Evolutionary conservation across 1,140 invertebrate species (phyloP), one percentile per base, ranked within the genome.

Genomic region (Armadillidium nasatum): DNA sequence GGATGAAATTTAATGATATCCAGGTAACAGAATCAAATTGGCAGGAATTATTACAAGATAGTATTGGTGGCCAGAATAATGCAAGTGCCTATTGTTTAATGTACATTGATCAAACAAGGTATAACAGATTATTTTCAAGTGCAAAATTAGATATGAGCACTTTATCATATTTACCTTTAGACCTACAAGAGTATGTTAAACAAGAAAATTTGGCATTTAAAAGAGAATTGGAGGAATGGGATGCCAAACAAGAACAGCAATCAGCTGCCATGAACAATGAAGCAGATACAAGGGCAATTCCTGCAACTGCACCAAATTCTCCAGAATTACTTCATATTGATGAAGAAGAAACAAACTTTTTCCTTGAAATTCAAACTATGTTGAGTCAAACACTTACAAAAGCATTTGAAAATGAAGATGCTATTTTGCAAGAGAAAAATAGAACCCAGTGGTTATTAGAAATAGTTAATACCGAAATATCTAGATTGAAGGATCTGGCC

Each of bases 1-100:
- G 82, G 82, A 76, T 79, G 44, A 82, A 82, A 82, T 88, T 86
- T 80, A 88, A 88, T 82, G 87, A 88, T 81, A 86, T 86, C 66
- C 83, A 86, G 70, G 86, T 87, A 43, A 83, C 83, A 13, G 84
- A 86, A 79, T 83, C 85, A n/a, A 84, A 84, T 15, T 86, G 86
- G 86, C 85, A 86, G 44, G 86, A 87, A 75, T 75, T 87, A 21
- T 82, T 84, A 67, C 85, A 84, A 77, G 87, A 87, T 79, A 85
- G 86, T 75, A 83, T 87, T 11, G 87, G 87, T 71, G 87, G 87
- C 60, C 86, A 85, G 77, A 85, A 86, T 77, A 87, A 87, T 78
- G 84, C 87, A 67, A 87, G 86, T 76, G 87, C 87, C 43, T 87
- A 87, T 81, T 87, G 86, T 78, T 82, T 87, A 50, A 84, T 87